Base-by-base conservation (phyloP, 2,888 invertebrate genomes). In the Sarcophaga subvicina region DNA sequence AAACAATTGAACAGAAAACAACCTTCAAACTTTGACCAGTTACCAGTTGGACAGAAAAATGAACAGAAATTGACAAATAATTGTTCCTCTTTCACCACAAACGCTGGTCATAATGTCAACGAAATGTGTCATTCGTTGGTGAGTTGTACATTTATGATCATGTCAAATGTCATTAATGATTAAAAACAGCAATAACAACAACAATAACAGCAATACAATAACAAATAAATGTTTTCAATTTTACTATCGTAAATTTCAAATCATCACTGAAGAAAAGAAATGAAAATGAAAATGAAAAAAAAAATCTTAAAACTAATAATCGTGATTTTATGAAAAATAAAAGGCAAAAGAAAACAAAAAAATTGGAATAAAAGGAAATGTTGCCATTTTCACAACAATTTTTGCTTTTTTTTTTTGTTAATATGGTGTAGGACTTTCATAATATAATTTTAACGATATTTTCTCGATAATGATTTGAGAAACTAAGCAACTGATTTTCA, bases 211-310 rank as follows among this genome's bases (percentile, higher is more conserved):
- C 17, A 17, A 14, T 54, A 17, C 17, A 37, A 37, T 10, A 8
- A 10, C 8, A 37, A 37, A 37, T 37, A 75, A 84, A 87, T 84
- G 81, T 87, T 88, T 88, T 88, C 85, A 78, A 86, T 88, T 89
- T 88, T 88, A 85, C 86, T 88, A 89, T 89, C 88, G 87, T 82
- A 77, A 86, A 89, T 76, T 88, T 88, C 88, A 66, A 80, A 85
- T 88, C 88, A 88, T 87, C 85, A 80, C 73, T 63, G 85, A 88
- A 81, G 37, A 59, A 82, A 82, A 63, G 49, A 76, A 73, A 45
- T 45, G 62, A 49, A 64, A 66, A 62, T 59, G 75, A 73, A 80
- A 79, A 64, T 5, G 72, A 85, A 67, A 62, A 62, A 62, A 22
- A 62, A 54, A 54, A 54, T 17, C 17, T 54, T 54, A 54, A 54